phyloP scores from a whole-genome alignment of 2,888 invertebrate species.

The Pandemis cinnamomeana region DNA sequence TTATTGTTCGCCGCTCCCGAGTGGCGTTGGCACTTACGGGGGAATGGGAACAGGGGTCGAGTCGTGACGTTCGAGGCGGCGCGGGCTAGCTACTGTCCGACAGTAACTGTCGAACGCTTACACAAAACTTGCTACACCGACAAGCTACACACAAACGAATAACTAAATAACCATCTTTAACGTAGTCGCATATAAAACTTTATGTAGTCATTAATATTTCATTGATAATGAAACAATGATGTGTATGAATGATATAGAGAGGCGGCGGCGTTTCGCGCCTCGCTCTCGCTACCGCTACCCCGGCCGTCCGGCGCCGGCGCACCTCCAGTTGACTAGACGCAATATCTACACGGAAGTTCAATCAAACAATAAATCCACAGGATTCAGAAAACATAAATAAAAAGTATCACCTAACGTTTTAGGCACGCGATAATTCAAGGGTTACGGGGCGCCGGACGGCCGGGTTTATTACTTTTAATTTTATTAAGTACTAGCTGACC shows the following conservation, averaged over 20 bases:
- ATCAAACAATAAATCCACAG: slow-evolving; percentile 9
- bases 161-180: slow-evolving; percentile 69
- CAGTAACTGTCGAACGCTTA: slow-evolving; percentile 49
- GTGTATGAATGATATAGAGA: slow-evolving; percentile 77
- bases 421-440: slow-evolving; percentile 10
- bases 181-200: slow-evolving; percentile 60
- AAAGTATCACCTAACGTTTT: slow-evolving; percentile 11
- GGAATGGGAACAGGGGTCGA: slow-evolving; percentile 51
- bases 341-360: slow-evolving; percentile 27
- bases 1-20: slow-evolving; percentile 66
- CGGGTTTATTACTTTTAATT: slow-evolving; percentile 31
- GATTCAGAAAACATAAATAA: slow-evolving; percentile 8
- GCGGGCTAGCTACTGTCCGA: no score
- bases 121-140: slow-evolving; percentile 70
- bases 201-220: slow-evolving; percentile 59
- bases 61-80: slow-evolving; percentile 42
- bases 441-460: slow-evolving; percentile 23
- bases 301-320: slow-evolving; percentile 23
- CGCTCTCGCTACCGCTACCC: slow-evolving; percentile 40
- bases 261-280: slow-evolving; percentile 44
- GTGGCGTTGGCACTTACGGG: slow-evolving; percentile 76
- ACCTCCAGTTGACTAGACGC: slow-evolving; percentile 34
- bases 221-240: slow-evolving; percentile 73
- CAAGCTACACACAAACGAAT: slow-evolving; percentile 76
- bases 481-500: slow-evolving; percentile 25